A percentile compares a stretch with the other conserved stretches of the same genome.
Conservation (phyloP, 1,140 invertebrate genomes). For the Gryon sp. region DNA sequence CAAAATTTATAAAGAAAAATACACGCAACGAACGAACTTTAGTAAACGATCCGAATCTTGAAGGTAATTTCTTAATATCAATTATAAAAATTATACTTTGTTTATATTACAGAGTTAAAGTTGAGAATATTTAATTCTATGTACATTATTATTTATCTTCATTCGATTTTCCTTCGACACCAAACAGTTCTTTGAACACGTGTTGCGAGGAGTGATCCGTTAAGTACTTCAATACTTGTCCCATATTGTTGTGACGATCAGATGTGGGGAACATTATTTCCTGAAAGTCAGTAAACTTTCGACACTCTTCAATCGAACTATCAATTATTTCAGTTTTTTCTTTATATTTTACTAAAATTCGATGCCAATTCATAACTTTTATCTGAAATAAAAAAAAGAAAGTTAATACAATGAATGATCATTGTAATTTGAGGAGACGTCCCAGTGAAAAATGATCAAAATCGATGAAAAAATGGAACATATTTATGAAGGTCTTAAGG, state of each 20-base stretch:
- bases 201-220: conserved; percentile 83
- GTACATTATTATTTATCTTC: conserved; percentile 20
- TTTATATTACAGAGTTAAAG: too few relatives aligned
- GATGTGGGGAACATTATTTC: conserved; percentile 85
- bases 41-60: too few relatives aligned
- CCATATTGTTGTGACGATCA: conserved; percentile 87
- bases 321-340: conserved; percentile 80
- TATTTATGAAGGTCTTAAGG: too few relatives aligned
- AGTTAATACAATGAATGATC: too few relatives aligned
- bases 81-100: too few relatives aligned
- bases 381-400: conserved; percentile 71
- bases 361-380: conserved; percentile 81
- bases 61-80: too few relatives aligned
- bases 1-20: conserved; percentile 22
- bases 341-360: conserved; percentile 78
- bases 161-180: conserved; percentile 81
- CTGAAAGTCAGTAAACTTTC: conserved; percentile 85
- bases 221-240: conserved; percentile 86
- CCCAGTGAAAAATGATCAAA: too few relatives aligned
- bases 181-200: conserved; percentile 89
- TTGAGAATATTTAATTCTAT: neutral
- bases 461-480: too few relatives aligned
- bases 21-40: conserved; percentile 1
- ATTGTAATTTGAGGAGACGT: too few relatives aligned
- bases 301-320: conserved; percentile 78